Base-by-base conservation (phyloP, 2,888 invertebrate species). In the Lasiommata megera region DNA sequence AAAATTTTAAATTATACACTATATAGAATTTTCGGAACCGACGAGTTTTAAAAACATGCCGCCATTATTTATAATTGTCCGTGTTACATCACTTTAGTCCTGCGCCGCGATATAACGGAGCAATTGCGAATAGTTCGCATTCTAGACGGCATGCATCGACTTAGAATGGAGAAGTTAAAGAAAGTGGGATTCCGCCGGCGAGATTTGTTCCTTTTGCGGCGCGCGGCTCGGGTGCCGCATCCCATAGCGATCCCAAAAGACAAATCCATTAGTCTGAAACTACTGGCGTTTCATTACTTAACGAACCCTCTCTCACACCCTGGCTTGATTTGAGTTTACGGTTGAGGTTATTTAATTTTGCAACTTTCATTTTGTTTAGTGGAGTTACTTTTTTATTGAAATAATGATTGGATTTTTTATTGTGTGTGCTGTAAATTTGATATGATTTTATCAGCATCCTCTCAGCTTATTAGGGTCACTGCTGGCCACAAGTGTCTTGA, bases 101-200 rank as follows among this genome's bases (percentile, higher is more conserved):
- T 1, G n/a, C 8, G 18, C 1, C 3, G 16, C 16, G n/a, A 77
- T 75, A 76, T 76, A 81, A 75, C 67, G 70, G 61, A 58, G 64
- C 62, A 65, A 60, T 62, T 64, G 62, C 63, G 60, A 64, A 79
- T 78, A 78, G 76, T 77, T 76, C 60, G 67, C 71, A 65, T 68
- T 69, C 59, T 68, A 70, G 70, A 64, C 69, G 60, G 62, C 65
- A 61, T 65, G 62, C 66, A 61, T 65, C 68, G 69, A 68, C 66
- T 59, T 68, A 64, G 75, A 77, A 79, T 82, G 73, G 77, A 77
- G 77, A 80, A 81, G 79, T 83, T 81, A 70, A 69, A 74, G 64
- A 64, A 69, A 71, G 69, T 63, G 60, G 61, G 54, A 65, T 65
- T 61, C 60, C 62, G 54, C 57, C 60, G 55, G 52, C 36, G 17